Conservation (phyloP, 2,797 vertebrate genomes). For the Sphenodon punctatus region DNA sequence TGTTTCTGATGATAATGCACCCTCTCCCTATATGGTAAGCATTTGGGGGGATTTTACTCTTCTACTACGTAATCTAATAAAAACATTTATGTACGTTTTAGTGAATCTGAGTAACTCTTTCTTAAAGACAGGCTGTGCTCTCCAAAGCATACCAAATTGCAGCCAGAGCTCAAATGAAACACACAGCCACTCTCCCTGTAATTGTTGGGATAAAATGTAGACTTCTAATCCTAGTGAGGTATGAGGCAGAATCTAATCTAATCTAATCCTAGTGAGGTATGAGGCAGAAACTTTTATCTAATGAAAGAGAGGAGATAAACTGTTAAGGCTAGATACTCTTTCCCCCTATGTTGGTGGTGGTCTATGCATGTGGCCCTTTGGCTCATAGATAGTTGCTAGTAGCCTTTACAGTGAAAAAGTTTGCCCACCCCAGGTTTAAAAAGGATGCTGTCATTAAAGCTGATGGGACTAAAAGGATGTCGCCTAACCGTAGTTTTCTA, state of each 20-base stretch:
- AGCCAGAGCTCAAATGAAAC: neutral
- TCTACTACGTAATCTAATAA: neutral
- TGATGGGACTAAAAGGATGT: neutral
- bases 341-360: neutral
- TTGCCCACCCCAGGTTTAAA: neutral
- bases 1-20: conserved; percentile 97
- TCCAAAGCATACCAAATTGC: neutral
- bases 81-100: neutral
- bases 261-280: no score
- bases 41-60: neutral
- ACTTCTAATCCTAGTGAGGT: neutral
- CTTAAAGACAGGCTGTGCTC: neutral
- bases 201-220: neutral
- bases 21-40: conserved; percentile 97
- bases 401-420: neutral
- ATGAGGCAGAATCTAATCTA: no score
- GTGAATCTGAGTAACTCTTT: neutral
- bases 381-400: neutral
- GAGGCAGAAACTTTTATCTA: no score
- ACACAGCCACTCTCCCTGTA: neutral
- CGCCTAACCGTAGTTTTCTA: neutral
- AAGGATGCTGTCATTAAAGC: neutral
- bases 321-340: neutral
- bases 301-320: no score
- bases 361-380: neutral